These are phyloP conservation scores for Axea sp. DNA, from an alignment of 2,888 invertebrate genomes.

Conservation along the genomic window DNA sequence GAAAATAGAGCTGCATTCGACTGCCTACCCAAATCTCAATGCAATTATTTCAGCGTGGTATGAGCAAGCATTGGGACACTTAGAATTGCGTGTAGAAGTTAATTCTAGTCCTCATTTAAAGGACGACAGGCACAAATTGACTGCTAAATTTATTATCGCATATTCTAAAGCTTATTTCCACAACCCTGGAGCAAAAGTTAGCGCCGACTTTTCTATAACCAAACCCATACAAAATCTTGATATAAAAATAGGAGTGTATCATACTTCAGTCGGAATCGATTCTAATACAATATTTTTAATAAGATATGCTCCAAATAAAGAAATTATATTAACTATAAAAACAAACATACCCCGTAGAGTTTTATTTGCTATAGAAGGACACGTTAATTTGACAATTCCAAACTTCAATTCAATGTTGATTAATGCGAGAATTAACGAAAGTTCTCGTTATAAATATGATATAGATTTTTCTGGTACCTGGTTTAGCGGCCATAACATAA, in stretches of 20 bases:
- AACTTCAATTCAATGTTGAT: constrained; percentile 86
- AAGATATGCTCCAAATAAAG: constrained; percentile 83
- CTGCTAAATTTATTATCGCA: constrained; percentile 82
- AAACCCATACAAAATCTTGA: constrained; percentile 85
- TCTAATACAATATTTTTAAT: constrained; percentile 81
- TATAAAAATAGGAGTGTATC: constrained; percentile 82
- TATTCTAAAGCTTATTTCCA: constrained; percentile 81
- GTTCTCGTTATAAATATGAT: constrained; percentile 84
- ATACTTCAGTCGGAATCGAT: constrained; percentile 80
- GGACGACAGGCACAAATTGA: constrained; percentile 83
- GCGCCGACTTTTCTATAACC: constrained; percentile 83
- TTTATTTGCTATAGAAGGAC: constrained; percentile 85
- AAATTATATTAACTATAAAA: constrained; percentile 82
- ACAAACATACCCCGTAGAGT: constrained; percentile 85
- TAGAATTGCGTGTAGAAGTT: constrained; percentile 86
- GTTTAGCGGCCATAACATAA: constrained; percentile 89
- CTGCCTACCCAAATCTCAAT: constrained; percentile 85
- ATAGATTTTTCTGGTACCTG: constrained; percentile 87
- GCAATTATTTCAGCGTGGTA: constrained; percentile 74
- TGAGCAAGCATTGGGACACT: constrained; percentile 85
- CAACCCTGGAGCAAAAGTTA: constrained; percentile 83
- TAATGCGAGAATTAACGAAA: constrained; percentile 85
- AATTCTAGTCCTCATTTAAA: constrained; percentile 83
- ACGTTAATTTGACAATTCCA: constrained; percentile 87
- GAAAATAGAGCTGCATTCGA: constrained; percentile 85